phyloP scores from a whole-genome alignment of 2,888 invertebrate species.

The Bombylius discolor region DNA sequence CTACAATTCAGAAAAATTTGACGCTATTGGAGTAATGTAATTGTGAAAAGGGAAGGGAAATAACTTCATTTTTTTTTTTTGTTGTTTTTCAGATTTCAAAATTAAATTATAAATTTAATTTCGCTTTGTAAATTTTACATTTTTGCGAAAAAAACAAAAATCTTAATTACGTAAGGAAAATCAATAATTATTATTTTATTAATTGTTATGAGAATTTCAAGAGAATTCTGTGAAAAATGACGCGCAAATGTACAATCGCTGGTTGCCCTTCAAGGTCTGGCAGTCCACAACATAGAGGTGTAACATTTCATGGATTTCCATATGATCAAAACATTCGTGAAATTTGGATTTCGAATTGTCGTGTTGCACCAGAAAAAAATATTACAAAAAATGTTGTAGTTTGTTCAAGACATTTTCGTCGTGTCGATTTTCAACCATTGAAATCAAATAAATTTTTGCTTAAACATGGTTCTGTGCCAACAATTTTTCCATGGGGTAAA shows the following conservation, averaged over 20 bases:
- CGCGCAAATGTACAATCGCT: constrained; percentile 25
- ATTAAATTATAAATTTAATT: too few species aligned
- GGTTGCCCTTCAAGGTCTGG: constrained; percentile 31
- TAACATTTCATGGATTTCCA: constrained; percentile 65
- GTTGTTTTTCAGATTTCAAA: too few species aligned
- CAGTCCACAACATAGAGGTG: constrained; percentile 42
- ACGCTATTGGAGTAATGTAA: too few species aligned
- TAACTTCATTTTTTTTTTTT: too few species aligned
- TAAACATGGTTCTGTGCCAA: constrained; percentile 56
- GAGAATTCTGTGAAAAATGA: neutral
- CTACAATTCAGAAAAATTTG: too few species aligned
- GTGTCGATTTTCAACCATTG: constrained; percentile 56
- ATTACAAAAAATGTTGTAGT: constrained; percentile 48
- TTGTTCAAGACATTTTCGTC: constrained; percentile 63
- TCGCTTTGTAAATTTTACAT: too few species aligned
- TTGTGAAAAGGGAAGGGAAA: too few species aligned
- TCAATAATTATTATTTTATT: too few species aligned
- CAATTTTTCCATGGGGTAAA: constrained; percentile 53
- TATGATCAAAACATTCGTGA: constrained; percentile 46
- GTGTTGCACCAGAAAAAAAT: constrained; percentile 40
- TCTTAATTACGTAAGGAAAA: too few species aligned
- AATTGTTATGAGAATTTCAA: too few species aligned
- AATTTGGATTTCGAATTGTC: constrained; percentile 54
- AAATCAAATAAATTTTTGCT: constrained; percentile 58
- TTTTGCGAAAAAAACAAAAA: too few species aligned